Percentiles rank a stretch among this genome's conserved stretches.
Conservation (phyloP, 2,888 invertebrate genomes). For the Rhagonycha lutea region DNA sequence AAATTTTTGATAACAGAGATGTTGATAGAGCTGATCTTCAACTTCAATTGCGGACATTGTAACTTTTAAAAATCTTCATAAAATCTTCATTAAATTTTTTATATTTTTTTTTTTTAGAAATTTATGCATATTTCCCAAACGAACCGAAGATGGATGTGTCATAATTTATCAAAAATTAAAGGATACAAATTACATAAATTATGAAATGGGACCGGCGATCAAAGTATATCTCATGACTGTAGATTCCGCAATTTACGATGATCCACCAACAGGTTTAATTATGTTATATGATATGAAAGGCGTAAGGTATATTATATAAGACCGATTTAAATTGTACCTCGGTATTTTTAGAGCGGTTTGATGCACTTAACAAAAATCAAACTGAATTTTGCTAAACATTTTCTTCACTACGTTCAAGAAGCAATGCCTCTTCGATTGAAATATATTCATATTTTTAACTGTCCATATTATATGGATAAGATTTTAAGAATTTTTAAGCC, state of each 20-base stretch:
- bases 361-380: constrained; percentile 41
- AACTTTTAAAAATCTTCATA: background rate
- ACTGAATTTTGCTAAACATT: constrained; percentile 58
- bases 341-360: constrained; percentile 4
- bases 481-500: constrained; percentile 57
- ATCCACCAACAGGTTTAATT: constrained; percentile 66
- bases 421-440: constrained; percentile 68
- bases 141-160: constrained; percentile 63
- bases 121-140: constrained; percentile 60
- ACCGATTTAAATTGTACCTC: background rate
- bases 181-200: constrained; percentile 62
- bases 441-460: constrained; percentile 69
- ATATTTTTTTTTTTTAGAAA: constrained; percentile 24
- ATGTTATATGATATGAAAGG: constrained; percentile 72
- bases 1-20: background rate
- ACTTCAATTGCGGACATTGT: constrained; percentile 44
- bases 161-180: constrained; percentile 66
- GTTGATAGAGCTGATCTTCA: constrained; percentile 44
- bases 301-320: constrained; percentile 53
- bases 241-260: constrained; percentile 60
- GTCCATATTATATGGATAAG: constrained; percentile 56
- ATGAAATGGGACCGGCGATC: constrained; percentile 63
- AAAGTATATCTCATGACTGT: constrained; percentile 55
- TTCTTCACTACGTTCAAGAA: constrained; percentile 71
- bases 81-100: background rate